Evolutionary conservation across 2,888 invertebrate genomes (phyloP).

Genomic region (Ctena decussata): DNA sequence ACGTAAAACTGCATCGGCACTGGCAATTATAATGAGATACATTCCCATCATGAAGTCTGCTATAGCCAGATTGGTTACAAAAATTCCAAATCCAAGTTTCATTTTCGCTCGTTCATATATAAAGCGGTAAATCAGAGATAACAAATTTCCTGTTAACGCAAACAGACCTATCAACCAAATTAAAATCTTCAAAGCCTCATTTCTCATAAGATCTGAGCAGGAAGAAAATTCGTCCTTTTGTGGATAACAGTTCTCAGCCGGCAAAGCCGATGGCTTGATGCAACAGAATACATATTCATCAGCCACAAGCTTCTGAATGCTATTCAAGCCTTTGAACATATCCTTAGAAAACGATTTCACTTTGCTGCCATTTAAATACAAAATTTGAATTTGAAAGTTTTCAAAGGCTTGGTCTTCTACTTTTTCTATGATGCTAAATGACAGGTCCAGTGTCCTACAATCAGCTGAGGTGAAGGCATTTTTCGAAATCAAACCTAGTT

Average conservation of each 20-base stretch:
- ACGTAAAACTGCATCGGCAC: slow-evolving; percentile 63
- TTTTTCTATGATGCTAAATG: background rate
- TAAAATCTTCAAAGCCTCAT: slow-evolving; percentile 41
- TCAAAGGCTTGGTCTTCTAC: slow-evolving; percentile 2
- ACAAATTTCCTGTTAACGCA: slow-evolving; percentile 59
- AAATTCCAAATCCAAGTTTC: slow-evolving; percentile 49
- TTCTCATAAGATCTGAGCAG: slow-evolving; percentile 67
- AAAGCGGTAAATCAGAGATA: slow-evolving; percentile 52
- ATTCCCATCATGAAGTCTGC: slow-evolving; percentile 45
- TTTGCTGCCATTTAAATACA: background rate
- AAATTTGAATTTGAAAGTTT: background rate
- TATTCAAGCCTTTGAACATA: background rate
- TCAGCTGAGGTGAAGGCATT: background rate
- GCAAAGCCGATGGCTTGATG: slow-evolving; percentile 34
- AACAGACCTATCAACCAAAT: slow-evolving; percentile 63
- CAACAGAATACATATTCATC: slow-evolving; percentile 52
- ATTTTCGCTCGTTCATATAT: slow-evolving; percentile 31
- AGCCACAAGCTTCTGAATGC: background rate
- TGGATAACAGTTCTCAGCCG: slow-evolving; percentile 50
- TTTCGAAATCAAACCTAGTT: background rate
- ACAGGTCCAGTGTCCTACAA: background rate
- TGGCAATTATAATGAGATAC: slow-evolving; percentile 58
- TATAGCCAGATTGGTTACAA: no score
- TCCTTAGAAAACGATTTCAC: background rate
- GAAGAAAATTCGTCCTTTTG: slow-evolving; percentile 66